Conservation (phyloP, 37 sponge, comb jelly and placozoan species). For the Geodia barretti region DNA sequence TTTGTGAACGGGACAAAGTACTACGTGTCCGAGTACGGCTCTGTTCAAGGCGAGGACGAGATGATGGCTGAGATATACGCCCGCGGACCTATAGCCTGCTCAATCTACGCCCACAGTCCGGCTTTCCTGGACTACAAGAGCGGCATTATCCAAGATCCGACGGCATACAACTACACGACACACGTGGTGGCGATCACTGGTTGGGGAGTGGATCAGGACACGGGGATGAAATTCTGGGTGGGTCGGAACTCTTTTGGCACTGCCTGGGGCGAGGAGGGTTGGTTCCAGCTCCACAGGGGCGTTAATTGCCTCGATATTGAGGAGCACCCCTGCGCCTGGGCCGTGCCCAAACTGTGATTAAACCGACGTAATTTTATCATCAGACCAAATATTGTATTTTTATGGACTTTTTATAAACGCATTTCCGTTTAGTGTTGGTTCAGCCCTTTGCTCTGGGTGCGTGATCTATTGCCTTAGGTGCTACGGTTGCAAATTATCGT, state of each 20-base stretch:
- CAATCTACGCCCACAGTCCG: constrained; percentile 74
- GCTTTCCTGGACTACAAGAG: constrained; percentile 60
- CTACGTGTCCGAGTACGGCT: constrained; percentile 62
- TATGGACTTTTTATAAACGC: not conserved
- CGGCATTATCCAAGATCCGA: constrained; percentile 60
- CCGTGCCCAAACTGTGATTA: constrained; percentile 44
- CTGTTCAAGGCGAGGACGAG: constrained; percentile 53
- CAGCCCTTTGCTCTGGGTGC: too few species aligned
- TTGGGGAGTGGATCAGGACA: constrained; percentile 50
- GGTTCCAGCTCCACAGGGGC: constrained; percentile 80
- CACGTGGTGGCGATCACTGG: constrained; percentile 77
- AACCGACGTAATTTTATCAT: too few species aligned
- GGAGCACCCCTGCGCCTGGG: constrained; percentile 71
- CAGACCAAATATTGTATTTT: not conserved
- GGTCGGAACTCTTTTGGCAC: constrained; percentile 89
- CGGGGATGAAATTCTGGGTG: constrained; percentile 74
- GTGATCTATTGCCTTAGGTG: too few species aligned
- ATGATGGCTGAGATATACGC: constrained; percentile 83
- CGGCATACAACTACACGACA: constrained; percentile 63
- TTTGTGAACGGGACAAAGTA: constrained; percentile 53
- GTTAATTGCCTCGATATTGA: constrained; percentile 71
- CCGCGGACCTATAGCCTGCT: constrained; percentile 83
- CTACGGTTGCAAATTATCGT: too few species aligned
- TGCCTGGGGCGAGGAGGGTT: constrained; percentile 79
- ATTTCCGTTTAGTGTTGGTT: too few species aligned